Base-by-base conservation (phyloP, 1,140 invertebrate genomes). In the Dinothrombium tinctorium region DNA sequence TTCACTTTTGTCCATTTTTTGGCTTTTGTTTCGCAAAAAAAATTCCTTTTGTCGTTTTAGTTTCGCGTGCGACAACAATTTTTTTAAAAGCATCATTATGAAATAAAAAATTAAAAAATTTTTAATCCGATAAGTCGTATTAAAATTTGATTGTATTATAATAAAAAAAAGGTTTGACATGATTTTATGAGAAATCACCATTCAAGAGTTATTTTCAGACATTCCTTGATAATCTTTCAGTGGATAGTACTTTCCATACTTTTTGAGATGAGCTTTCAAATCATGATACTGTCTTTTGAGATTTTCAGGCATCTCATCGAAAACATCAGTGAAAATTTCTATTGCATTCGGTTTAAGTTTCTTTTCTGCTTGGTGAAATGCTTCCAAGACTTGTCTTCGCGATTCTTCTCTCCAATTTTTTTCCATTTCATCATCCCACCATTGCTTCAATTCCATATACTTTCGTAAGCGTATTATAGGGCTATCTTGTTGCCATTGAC, bases 281-380 rank as follows among this genome's bases (percentile, higher is more conserved):
- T 28, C 26, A 28, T 28, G 7, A n/a, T 28, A 28, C n/a, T 28
- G 26, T 8, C n/a, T n/a, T 28, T 28, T 28, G n/a, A 28, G 26
- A n/a, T 28, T 28, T 28, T 28, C 26, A 28, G 26, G 26, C 26
- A 7, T 8, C n/a, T 28, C 26, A 28, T 28, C 26, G 26, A 8
- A 28, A 8, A 28, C 26, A 28, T 28, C 7, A 28, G 7, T 28
- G n/a, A 28, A 28, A n/a, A n/a, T n/a, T n/a, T n/a, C n/a, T n/a
- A n/a, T n/a, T n/a, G n/a, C n/a, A n/a, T n/a, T n/a, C 5, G 77
- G 79, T 57, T 78, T 82, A 15, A 67, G 65, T 51, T 73, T 70
- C 49, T 77, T 79, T 56, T 95, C 89, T 2, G 84, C 80, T 38
- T 67, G 60, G 8, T 67, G 63, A 58, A 95, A 82, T 21, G 75